Evolutionary conservation across 2,113 vertebrate genomes (phyloP).

Genomic region (Myotis brandtii): DNA sequence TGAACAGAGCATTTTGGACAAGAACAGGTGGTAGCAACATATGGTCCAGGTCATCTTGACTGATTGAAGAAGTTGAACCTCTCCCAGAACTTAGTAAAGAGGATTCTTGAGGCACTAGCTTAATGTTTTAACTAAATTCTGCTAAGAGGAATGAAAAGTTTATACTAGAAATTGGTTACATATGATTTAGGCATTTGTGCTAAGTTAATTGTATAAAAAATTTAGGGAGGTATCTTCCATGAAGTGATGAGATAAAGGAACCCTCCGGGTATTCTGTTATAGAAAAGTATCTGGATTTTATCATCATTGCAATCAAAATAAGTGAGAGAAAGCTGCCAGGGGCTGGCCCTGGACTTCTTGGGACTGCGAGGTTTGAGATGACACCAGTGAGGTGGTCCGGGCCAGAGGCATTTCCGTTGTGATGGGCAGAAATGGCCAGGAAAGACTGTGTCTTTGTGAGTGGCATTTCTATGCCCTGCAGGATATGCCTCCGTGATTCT

Average conservation of each 20-base stretch:
- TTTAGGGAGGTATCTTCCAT: neutral
- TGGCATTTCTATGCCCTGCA: neutral
- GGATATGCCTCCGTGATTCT: neutral
- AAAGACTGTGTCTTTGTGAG: neutral
- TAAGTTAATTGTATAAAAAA: neutral
- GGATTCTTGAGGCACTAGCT: neutral
- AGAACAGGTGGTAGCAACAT: neutral
- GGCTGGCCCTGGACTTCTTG: neutral
- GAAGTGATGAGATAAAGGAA: slow-evolving; percentile 3
- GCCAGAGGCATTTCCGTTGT: neutral
- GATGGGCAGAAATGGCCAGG: neutral
- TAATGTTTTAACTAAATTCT: neutral
- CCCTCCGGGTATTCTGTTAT: neutral
- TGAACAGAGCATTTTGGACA: neutral
- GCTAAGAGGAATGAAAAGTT: neutral
- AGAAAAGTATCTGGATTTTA: neutral
- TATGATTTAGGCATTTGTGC: neutral
- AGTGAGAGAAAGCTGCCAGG: neutral
- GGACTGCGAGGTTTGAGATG: neutral
- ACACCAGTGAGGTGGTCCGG: neutral
- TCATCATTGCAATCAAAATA: slow-evolving; percentile 11
- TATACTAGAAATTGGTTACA: neutral
- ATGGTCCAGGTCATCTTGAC: neutral
- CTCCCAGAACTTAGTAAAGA: neutral
- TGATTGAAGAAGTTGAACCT: neutral